Base-by-base conservation (phyloP, 2,113 vertebrate genomes). In the Neolamprologus hecqui region DNA sequence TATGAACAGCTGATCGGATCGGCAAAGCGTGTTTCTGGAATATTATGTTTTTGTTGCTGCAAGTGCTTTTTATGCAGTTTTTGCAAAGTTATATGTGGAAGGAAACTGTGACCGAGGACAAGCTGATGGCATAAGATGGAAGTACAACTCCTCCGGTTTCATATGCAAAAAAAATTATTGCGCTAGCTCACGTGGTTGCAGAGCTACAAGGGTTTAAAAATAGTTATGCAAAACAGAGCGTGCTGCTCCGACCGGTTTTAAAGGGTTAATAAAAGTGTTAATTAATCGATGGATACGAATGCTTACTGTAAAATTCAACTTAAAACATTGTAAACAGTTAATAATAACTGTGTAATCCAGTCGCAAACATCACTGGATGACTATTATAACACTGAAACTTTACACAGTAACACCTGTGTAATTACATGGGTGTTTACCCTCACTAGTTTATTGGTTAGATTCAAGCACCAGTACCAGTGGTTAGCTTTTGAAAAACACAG, bases 281-380 rank as follows among this genome's bases (percentile, higher is more conserved):
- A 70, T 70, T 2, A 0, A 23, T 9, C 7, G 0, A 23, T 9
- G 65, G 40, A 26, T 4, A 1, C 0, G 1, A 4, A 45, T 45
- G 2, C 37, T 47, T 45, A 17, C 21, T 17, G 40, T 75, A 75
- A 73, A 73, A 15, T 45, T 73, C 21, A 26, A 26, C n/a, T 45
- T 6, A 10, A 73, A 47, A 47, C 68, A 26, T 9, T 1, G n/a
- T 23, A 42, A 70, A 42, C 1, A 23, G 37, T 42, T 0, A 70
- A 42, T 42, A 42, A 42, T 70, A 0, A 70, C 40, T 47, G 21
- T 17, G 68, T 47, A 73, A 45, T 73, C 40, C 21, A 45, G 21
- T 45, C 6, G 1, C 1, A 45, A 73, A 28, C 68, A 47, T 17
- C 6, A 7, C 9, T 47, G 40, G 13, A 73, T 47, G 21, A 73